Evolutionary conservation across 1,140 invertebrate species (phyloP), one percentile per base, ranked within the genome.

Genomic region (Bombus cullumanus): DNA sequence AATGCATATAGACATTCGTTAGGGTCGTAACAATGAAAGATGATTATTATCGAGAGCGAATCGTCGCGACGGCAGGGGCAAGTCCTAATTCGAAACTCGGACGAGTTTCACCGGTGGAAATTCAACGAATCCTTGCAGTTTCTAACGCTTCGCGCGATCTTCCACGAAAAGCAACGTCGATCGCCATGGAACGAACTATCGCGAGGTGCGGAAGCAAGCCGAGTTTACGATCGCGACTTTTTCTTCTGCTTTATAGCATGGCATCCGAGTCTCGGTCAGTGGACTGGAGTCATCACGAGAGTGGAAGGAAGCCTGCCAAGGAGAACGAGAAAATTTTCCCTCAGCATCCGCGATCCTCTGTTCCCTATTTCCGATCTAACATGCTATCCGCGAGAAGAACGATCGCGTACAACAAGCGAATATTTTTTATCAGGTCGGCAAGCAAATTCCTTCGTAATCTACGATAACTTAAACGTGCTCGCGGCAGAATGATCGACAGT

Each of bases 171-270:
- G 22, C 47, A 34, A 74, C 43, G 43, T 62, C 69, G 84, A 89
- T 91, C 73, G 64, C 85, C 71, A 76, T 85, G 80, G 81, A 77
- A 87, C 72, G 81, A 77, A 87, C 72, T 80, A 86, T 78, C 57
- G 77, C 89, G 12, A 87, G 64, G 79, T 75, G 68, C 89, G 89
- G 90, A 90, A 85, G 78, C 82, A 37, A 72, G 76, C 10, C 47
- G 39, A 47, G 85, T 91, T 90, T 80, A 89, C 85, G 86, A 90
- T 89, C 81, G 47, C 64, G 81, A 88, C 86, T 91, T 89, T 89
- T 89, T 89, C 72, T 84, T 69, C 62, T 15, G 43, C 31, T 87
- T 89, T 90, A 84, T 82, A 75, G 62, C 79, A 25, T 69, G 80
- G 88, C 77, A 89, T 89, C 75, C 59, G 72, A 87, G 88, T 83